A percentile compares a stretch with the other conserved stretches of the same genome.
Conservation (phyloP, 2,888 invertebrate genomes). For the Ochropleura plecta region DNA sequence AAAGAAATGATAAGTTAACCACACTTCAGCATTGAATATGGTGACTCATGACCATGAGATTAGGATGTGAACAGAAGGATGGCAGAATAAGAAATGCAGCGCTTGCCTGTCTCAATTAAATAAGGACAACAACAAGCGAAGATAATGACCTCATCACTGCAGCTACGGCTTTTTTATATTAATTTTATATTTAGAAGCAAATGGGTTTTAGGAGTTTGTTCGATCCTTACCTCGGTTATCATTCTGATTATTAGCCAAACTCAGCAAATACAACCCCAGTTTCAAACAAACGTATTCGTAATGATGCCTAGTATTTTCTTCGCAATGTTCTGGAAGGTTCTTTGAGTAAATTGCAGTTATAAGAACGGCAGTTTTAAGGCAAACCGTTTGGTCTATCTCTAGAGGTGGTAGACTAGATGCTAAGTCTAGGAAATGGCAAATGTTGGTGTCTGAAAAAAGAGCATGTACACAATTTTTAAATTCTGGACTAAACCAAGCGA, state of each 20-base stretch:
- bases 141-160: no score
- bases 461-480: no score
- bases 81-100: no score
- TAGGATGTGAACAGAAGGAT: no score
- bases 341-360: slow-evolving; percentile 81
- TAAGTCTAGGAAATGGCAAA: slow-evolving; percentile 82
- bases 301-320: slow-evolving; percentile 67
- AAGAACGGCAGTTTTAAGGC: slow-evolving; percentile 80
- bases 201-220: not conserved
- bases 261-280: slow-evolving; percentile 79
- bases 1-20: no score
- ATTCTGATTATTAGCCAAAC: slow-evolving; percentile 76
- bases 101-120: no score
- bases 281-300: slow-evolving; percentile 83
- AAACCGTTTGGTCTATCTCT: slow-evolving; percentile 75
- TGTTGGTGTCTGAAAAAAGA: slow-evolving; percentile 75
- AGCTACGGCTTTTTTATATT: not conserved
- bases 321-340: slow-evolving; percentile 66
- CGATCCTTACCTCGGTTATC: slow-evolving; percentile 80
- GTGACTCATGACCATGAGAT: no score
- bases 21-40: no score
- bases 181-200: not conserved
- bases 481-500: no score
- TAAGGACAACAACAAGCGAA: no score
- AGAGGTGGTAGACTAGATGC: slow-evolving; percentile 76